phyloP scores from a whole-genome alignment of 2,113 vertebrate genomes.

The Lepidothrix coronata region DNA sequence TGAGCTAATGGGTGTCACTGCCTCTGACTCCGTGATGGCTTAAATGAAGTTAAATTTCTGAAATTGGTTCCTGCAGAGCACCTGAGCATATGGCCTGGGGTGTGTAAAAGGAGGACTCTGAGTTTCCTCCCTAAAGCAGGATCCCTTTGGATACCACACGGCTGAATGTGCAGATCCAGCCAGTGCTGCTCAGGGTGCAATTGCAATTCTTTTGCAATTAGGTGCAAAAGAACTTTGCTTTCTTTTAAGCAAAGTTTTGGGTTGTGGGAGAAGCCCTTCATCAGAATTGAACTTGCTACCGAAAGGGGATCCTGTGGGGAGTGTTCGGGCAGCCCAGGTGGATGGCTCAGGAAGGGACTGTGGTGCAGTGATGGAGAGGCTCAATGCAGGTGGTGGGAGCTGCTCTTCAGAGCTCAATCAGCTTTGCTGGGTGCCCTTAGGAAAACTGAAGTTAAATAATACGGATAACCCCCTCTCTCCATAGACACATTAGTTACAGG shows the following conservation, averaged over 20 bases:
- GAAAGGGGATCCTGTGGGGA: background rate
- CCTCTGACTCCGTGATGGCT: background rate
- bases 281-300: background rate
- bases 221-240: too few relatives aligned
- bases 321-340: background rate
- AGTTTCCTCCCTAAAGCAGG: background rate
- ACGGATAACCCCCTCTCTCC: background rate
- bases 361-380: background rate
- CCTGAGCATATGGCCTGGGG: rapidly evolving
- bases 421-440: background rate
- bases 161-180: rapidly evolving
- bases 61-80: background rate
- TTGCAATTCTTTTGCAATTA: too few relatives aligned
- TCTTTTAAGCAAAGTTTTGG: background rate
- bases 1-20: background rate
- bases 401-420: background rate
- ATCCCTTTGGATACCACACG: rapidly evolving
- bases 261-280: background rate
- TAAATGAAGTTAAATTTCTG: background rate
- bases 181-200: background rate
- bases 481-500: background rate
- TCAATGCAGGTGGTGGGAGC: background rate
- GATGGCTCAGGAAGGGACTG: background rate
- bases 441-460: background rate
- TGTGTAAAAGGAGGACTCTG: background rate